Evolutionary conservation across 1,140 invertebrate species (phyloP).

Genomic region (Halictus rubicundus): DNA sequence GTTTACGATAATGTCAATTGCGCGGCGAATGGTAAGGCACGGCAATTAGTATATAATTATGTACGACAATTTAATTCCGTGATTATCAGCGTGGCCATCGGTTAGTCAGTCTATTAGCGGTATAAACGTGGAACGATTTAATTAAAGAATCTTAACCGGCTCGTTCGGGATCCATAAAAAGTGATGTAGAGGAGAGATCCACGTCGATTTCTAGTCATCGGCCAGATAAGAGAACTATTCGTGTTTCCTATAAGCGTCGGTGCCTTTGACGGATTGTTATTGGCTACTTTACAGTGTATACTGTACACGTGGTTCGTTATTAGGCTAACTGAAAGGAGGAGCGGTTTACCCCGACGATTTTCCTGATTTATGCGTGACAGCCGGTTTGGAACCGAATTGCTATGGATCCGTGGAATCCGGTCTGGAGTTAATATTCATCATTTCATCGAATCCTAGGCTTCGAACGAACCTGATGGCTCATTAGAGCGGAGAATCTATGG

Average conservation of each 20-base stretch:
- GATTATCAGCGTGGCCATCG: conserved; percentile 24
- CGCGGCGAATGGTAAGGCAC: too few species aligned
- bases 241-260: background rate
- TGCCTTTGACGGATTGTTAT: conserved; percentile 25
- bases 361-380: conserved; percentile 47
- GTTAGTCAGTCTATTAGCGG: conserved; percentile 1
- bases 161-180: background rate
- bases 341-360: conserved; percentile 3
- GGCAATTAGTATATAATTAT: too few species aligned
- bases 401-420: conserved; percentile 19
- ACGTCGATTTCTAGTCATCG: background rate
- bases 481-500: conserved; percentile 33
- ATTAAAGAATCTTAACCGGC: conserved; percentile 15
- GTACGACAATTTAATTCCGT: background rate
- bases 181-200: background rate
- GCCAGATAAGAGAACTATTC: conserved; percentile 13
- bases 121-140: conserved; percentile 16
- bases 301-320: background rate
- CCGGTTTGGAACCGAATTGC: background rate
- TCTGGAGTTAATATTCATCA: conserved; percentile 52
- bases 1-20: too few species aligned
- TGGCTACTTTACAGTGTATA: background rate
- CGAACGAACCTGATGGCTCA: conserved; percentile 39
- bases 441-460: conserved; percentile 11
- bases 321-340: conserved; percentile 13